Evolutionary conservation across 2,888 invertebrate species (phyloP).

Genomic region (Amphipyra tragopoginis): DNA sequence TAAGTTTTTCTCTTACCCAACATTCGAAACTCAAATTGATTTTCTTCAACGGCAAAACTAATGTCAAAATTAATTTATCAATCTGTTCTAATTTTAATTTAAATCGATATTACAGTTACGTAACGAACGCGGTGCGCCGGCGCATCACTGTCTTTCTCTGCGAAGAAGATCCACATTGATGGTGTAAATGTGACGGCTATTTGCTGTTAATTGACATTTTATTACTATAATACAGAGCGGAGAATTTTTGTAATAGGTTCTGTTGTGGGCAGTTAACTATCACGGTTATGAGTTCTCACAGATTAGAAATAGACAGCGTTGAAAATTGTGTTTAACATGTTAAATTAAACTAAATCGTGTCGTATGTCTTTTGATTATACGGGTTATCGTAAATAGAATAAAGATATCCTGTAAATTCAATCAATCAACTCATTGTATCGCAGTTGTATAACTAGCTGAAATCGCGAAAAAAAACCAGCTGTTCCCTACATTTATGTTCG

Average conservation of each 20-base stretch:
- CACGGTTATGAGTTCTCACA: conserved; percentile 38
- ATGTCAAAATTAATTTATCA: conserved; percentile 45
- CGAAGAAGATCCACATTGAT: conserved; percentile 19
- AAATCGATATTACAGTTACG: conserved; percentile 35
- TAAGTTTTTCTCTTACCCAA: conserved; percentile 26
- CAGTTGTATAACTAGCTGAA: too few species aligned
- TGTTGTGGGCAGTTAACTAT: conserved; percentile 33
- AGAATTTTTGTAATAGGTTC: conserved; percentile 44
- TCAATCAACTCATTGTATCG: too few species aligned
- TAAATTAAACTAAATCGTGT: conserved; percentile 21
- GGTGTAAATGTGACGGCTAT: conserved; percentile 25
- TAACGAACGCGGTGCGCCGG: conserved; percentile 23
- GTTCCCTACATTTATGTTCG: too few species aligned
- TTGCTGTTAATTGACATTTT: conserved; percentile 39
- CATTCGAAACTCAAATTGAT: conserved; percentile 45
- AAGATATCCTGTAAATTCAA: not conserved
- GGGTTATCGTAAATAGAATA: not conserved
- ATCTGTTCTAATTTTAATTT: conserved; percentile 43
- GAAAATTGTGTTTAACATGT: conserved; percentile 21
- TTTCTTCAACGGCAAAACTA: conserved; percentile 35
- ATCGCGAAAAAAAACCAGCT: too few species aligned
- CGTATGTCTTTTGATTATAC: not conserved
- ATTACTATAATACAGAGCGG: conserved; percentile 50
- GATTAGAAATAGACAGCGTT: conserved; percentile 34
- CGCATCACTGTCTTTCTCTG: conserved; percentile 17